Conservation (phyloP, 2,888 invertebrate genomes). For the Melanotus villosus region DNA sequence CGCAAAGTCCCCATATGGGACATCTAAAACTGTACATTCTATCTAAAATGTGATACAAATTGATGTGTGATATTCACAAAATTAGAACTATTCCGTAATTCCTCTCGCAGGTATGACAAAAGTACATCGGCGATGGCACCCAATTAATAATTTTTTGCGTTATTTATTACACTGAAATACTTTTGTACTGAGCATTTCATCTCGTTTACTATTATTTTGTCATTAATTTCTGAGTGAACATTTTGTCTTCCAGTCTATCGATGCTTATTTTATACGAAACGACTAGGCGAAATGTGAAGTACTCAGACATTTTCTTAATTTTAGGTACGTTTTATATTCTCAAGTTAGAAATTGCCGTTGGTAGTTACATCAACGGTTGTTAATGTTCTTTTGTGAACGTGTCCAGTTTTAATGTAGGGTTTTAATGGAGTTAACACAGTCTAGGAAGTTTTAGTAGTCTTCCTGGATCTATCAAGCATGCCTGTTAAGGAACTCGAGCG, state of each 20-base stretch:
- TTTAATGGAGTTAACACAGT: not conserved
- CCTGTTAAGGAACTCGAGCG: no score
- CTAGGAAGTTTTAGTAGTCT: no score
- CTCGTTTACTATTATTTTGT: slow-evolving; percentile 3
- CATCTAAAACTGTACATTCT: slow-evolving; percentile 9
- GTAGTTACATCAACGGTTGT: not conserved
- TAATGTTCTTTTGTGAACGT: slow-evolving; percentile 1
- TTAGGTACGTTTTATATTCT: no score
- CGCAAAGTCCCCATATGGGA: slow-evolving; percentile 19
- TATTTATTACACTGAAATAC: slow-evolving; percentile 2
- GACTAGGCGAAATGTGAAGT: no score
- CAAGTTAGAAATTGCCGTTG: no score
- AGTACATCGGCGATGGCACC: slow-evolving; percentile 5
- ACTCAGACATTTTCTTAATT: no score
- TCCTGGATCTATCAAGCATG: no score
- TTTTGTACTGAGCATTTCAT: slow-evolving; percentile 16
- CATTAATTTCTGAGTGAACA: not conserved
- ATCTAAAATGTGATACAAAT: slow-evolving; percentile 31
- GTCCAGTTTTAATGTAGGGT: slow-evolving; percentile 9
- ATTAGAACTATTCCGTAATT: not conserved
- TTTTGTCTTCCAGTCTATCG: not conserved
- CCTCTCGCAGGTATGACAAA: not conserved
- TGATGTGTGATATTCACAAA: slow-evolving; percentile 24
- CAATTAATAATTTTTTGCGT: slow-evolving; percentile 13
- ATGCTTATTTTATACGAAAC: not conserved